A percentile compares a stretch with the other conserved stretches of the same genome.
These are phyloP conservation scores for Carlito syrichta DNA, from an alignment of 2,113 vertebrate species.

Conservation along the genomic window DNA sequence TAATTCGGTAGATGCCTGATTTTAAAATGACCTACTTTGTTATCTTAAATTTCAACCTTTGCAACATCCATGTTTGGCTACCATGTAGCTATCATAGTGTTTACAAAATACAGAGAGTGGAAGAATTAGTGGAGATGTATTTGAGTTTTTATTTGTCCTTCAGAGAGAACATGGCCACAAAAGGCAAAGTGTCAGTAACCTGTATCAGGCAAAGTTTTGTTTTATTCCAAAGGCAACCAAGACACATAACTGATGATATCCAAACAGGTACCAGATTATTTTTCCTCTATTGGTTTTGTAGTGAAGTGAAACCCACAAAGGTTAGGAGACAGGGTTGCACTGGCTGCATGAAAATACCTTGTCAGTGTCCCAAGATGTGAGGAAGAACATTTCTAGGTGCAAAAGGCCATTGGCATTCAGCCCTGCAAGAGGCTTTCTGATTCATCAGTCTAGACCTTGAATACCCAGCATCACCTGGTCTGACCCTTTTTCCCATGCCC, in stretches of 20 bases:
- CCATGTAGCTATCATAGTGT: background rate
- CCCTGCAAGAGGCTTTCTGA: background rate
- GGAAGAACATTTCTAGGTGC: background rate
- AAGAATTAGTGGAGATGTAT: background rate
- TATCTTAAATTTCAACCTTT: slow-evolving; percentile 39
- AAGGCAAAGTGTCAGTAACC: background rate
- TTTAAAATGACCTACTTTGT: slow-evolving; percentile 40
- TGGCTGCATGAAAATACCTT: background rate
- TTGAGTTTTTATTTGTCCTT: background rate
- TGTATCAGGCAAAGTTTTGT: background rate
- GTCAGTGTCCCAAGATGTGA: background rate
- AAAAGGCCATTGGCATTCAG: background rate
- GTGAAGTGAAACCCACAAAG: background rate
- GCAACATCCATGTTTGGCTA: background rate
- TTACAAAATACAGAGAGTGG: background rate
- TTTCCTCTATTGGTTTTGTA: background rate
- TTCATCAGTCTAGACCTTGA: background rate
- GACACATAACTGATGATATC: background rate
- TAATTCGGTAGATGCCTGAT: slow-evolving; percentile 35
- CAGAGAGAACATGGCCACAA: background rate
- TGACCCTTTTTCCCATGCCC: background rate
- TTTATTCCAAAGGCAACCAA: background rate
- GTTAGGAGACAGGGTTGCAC: background rate
- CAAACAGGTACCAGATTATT: accelerated
- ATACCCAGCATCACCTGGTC: background rate